phyloP scores from a whole-genome alignment of 2,797 vertebrate species.

The Ambastaia sidthimunki region DNA sequence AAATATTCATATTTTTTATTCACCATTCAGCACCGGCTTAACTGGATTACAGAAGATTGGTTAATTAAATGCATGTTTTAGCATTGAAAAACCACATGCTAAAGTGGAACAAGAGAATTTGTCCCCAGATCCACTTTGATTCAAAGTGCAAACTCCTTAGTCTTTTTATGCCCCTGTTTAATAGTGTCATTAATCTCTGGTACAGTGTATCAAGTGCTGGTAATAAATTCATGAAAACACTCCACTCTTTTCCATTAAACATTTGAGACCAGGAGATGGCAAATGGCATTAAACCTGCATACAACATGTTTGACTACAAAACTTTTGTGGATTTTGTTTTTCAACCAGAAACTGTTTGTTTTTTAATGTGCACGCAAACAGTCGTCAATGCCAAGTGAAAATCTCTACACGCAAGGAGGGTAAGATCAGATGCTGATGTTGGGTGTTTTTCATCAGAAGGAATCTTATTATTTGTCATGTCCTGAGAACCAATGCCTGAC shows the following conservation, averaged over 20 bases:
- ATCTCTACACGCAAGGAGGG: slow-evolving; percentile 9
- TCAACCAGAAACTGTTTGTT: slow-evolving; percentile 12
- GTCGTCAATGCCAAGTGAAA: neutral
- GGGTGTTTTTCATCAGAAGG: slow-evolving; percentile 16
- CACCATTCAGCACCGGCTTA: too few relatives aligned
- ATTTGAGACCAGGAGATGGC: neutral
- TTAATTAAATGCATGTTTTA: too few relatives aligned
- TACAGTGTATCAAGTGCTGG: slow-evolving; percentile 2
- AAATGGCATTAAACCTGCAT: slow-evolving; percentile 22
- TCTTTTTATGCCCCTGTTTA: slow-evolving; percentile 13
- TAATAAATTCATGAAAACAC: neutral
- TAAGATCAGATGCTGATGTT: slow-evolving; percentile 18
- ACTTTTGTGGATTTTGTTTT: slow-evolving; percentile 7
- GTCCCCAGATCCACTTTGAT: too few relatives aligned
- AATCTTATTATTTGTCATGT: slow-evolving; percentile 16
- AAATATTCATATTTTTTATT: too few relatives aligned
- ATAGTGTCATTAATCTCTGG: slow-evolving; percentile 10
- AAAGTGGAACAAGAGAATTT: too few relatives aligned
- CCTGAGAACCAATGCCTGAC: neutral
- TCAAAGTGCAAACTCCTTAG: neutral
- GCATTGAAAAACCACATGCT: too few relatives aligned
- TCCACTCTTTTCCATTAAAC: slow-evolving; percentile 5
- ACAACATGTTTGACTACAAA: too few relatives aligned
- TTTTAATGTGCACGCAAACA: slow-evolving; percentile 10
- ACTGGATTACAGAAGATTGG: too few relatives aligned